Conservation (phyloP, 1,140 invertebrate genomes). For the Pentalonia nigronervosa region DNA sequence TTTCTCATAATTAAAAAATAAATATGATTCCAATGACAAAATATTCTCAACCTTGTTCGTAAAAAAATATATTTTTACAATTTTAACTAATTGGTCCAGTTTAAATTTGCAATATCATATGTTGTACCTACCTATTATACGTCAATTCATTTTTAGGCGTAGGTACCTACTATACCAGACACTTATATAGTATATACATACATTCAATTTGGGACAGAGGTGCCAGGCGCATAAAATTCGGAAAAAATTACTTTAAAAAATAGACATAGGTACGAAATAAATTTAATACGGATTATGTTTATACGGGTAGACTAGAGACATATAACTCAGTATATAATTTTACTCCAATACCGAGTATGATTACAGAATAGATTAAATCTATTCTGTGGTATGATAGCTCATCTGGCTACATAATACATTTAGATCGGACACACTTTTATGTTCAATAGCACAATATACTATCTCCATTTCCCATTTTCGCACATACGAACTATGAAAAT, state of each 20-base stretch:
- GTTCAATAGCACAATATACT: neutral
- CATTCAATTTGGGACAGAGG: neutral
- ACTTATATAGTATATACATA: neutral
- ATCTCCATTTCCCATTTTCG: neutral
- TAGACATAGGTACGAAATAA: no score
- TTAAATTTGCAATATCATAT: neutral
- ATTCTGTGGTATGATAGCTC: no score
- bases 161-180: no score
- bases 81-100: neutral
- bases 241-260: no score
- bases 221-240: no score
- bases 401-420: neutral
- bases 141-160: neutral
- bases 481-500: neutral
- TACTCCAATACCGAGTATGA: no score
- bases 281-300: no score
- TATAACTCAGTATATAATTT: no score
- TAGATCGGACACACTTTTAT: neutral
- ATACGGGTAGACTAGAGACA: no score
- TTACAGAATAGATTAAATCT: no score
- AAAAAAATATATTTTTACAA: neutral
- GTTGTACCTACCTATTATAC: neutral
- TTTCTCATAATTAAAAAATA: constrained; percentile 6
- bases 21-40: neutral
- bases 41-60: neutral